Percentiles rank a stretch among this genome's conserved stretches.
These are phyloP conservation scores for Dione juno DNA, from an alignment of 2,888 invertebrate genomes.

Conservation along the genomic window DNA sequence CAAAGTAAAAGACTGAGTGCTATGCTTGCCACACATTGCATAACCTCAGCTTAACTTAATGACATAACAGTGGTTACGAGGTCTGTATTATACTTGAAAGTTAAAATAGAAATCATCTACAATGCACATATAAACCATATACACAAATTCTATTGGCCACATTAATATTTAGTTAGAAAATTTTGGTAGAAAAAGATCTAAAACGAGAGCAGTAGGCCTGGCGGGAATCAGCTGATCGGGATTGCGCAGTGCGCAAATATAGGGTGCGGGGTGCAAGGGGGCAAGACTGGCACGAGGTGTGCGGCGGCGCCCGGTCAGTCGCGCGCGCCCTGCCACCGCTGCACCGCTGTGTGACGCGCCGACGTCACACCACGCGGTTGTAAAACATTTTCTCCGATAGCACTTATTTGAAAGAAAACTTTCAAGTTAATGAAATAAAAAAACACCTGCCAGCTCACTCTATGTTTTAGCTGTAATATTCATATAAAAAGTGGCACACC, in stretches of 20 bases:
- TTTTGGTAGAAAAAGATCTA: conserved; percentile 45
- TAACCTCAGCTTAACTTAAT: conserved; percentile 18
- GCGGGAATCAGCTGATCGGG: conserved; percentile 82
- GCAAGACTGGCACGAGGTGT: conserved; percentile 51
- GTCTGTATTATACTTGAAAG: background rate
- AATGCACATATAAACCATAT: background rate
- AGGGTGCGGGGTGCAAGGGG: conserved; percentile 57
- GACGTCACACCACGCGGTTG: conserved; percentile 52
- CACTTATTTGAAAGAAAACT: conserved; percentile 56
- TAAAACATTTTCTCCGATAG: conserved; percentile 41
- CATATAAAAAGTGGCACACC: conserved; percentile 52
- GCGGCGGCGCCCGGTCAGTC: conserved; percentile 67
- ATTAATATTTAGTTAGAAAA: conserved; percentile 19
- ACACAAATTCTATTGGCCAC: background rate
- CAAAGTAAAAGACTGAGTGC: conserved; percentile 1
- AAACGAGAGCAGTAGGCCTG: conserved; percentile 67
- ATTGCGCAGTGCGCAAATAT: conserved; percentile 82
- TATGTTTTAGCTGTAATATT: conserved; percentile 65
- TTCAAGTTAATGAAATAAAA: conserved; percentile 41
- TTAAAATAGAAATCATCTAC: background rate
- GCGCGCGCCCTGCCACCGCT: conserved; percentile 56
- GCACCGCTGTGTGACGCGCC: conserved; percentile 47
- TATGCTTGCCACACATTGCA: conserved; percentile 23
- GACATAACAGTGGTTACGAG: conserved; percentile 12
- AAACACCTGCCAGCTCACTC: conserved; percentile 47